Evolutionary conservation across 1,140 invertebrate species (phyloP), one percentile per base, ranked within the genome.

Genomic region (Sitobion miscanthi): DNA sequence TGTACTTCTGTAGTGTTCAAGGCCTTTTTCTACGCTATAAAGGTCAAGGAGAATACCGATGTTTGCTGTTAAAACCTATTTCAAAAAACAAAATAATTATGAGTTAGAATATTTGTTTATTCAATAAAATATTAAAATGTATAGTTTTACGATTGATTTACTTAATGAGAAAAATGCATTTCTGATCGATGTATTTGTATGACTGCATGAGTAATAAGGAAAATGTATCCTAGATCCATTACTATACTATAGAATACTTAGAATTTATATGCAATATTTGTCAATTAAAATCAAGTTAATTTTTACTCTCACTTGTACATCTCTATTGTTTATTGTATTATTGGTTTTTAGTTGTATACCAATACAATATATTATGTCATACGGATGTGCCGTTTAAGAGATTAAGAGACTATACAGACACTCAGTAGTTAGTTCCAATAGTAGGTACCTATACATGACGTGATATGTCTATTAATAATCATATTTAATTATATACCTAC

Each of bases 11-110:
- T 96, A 97, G 95, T 97, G 97, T 94, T 98, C 97, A 94, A 98
- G 95, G 4, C 97, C 97, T 95, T 97, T 97, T 95, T 98, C 97
- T 49, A 97, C 97, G 8, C 97, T 97, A 94, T 97, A 97, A 82
- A 97, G 95, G 95, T 97, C 97, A 87, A 97, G 95, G 57, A 97
- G 95, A 21, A 96, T 97, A 38, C 97, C 97, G 87, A 97, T 96
- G 94, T 97, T 97, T 6, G 97, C 97, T 57, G 97, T 97, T 69
- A 97, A 95, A 23, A 97, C 97, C 97, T 97, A 77, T 49, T 42
- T n/a, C 69, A n/a, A 30, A 30, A 45, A 90, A 69, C 30, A 87
- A 87, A 20, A n/a, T 23, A 88, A 88, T 35, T 8, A 54, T 1
- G 20, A 83, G 35, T 83, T 38, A 83, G 52, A 54, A 54, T 54